Evolutionary conservation across 2,888 invertebrate species (phyloP).

Genomic region (Xylocampa areola): DNA sequence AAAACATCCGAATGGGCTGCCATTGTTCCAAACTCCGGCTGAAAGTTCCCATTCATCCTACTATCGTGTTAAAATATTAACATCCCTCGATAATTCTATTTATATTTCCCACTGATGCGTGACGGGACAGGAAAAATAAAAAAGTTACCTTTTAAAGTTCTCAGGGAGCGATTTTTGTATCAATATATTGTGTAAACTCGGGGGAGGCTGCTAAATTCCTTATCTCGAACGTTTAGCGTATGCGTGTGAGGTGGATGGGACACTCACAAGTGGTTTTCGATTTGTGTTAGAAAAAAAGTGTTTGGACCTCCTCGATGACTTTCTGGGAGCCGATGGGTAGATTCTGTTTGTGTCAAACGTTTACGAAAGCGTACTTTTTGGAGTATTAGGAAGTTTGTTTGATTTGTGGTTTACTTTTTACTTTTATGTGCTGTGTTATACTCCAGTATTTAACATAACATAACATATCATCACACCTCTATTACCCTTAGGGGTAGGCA

Average conservation of each 20-base stretch:
- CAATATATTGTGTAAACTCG: constrained; percentile 80
- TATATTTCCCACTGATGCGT: constrained; percentile 82
- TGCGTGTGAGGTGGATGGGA: constrained; percentile 66
- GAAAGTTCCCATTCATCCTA: constrained; percentile 45
- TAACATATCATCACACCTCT: too few relatives aligned
- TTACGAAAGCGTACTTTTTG: constrained; percentile 39
- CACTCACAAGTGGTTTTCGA: constrained; percentile 68
- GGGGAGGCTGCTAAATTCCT: constrained; percentile 86
- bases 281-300: constrained; percentile 48
- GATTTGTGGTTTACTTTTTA: constrained; percentile 15
- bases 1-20: constrained; percentile 6
- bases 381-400: constrained; percentile 30
- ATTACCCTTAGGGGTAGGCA: too few relatives aligned
- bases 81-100: constrained; percentile 79
- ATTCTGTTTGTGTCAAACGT: constrained; percentile 43
- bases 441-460: constrained; percentile 26
- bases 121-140: constrained; percentile 70
- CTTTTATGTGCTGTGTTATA: constrained; percentile 9
- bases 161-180: constrained; percentile 76
- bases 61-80: constrained; percentile 58
- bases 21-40: constrained; percentile 34
- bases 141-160: constrained; percentile 70
- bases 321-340: constrained; percentile 50
- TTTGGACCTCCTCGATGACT: constrained; percentile 64
- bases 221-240: constrained; percentile 83